These are phyloP conservation scores for Euplexia lucipara DNA, from an alignment of 2,888 invertebrate genomes.

Conservation along the genomic window DNA sequence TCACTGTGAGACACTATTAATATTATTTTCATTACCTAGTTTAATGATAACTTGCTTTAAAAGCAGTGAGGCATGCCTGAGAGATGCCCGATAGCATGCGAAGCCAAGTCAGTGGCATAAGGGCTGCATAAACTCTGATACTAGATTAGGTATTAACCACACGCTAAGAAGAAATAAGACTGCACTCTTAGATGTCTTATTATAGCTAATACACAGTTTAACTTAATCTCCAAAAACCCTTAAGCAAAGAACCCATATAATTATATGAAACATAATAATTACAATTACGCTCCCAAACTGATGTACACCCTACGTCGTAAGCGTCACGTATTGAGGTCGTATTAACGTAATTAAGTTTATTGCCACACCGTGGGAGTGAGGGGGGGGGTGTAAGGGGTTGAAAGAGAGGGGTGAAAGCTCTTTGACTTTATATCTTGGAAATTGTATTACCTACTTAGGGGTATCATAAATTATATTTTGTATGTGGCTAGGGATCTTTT, in stretches of 20 bases:
- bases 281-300: constrained; percentile 33
- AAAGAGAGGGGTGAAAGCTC: constrained; percentile 67
- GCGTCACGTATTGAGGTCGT: constrained; percentile 83
- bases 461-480: constrained; percentile 69
- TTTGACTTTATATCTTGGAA: constrained; percentile 86
- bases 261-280: constrained; percentile 37
- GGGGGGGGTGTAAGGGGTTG: constrained; percentile 49
- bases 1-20: no score
- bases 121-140: no score
- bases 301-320: constrained; percentile 69
- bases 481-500: constrained; percentile 32
- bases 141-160: no score
- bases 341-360: constrained; percentile 89
- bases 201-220: background rate
- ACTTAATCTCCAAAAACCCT: background rate
- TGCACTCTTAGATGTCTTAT: no score
- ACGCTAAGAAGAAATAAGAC: no score
- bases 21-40: no score
- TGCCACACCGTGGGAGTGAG: constrained; percentile 77
- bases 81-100: no score
- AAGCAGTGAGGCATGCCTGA: no score
- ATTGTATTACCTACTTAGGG: constrained; percentile 83
- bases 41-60: no score
- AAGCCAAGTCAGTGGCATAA: no score
- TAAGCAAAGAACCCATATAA: constrained; percentile 6